Evolutionary conservation across 2,797 vertebrate species (phyloP).

Genomic region (Salmo trutta): DNA sequence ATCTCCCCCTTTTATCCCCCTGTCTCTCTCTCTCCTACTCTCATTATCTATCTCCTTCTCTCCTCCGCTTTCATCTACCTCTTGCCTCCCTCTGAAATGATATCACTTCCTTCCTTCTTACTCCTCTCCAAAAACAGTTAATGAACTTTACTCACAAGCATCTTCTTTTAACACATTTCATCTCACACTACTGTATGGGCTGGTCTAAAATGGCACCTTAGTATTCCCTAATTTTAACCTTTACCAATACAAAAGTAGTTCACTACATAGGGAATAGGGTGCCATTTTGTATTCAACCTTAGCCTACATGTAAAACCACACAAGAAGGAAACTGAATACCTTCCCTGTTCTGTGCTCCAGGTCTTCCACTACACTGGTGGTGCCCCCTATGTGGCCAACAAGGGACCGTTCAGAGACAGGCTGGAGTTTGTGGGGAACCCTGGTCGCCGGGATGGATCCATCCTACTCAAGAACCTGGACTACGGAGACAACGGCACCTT

Average conservation of each 20-base stretch:
- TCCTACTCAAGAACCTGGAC: conserved; percentile 86
- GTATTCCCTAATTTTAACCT: neutral
- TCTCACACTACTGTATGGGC: neutral
- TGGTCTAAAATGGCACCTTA: neutral
- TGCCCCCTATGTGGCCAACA: conserved; percentile 83
- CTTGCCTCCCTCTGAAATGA: conserved; percentile 58
- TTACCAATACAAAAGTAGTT: neutral
- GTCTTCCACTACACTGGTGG: conserved; percentile 92
- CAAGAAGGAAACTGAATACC: neutral
- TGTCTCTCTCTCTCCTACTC: conserved; percentile 39
- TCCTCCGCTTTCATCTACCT: conserved; percentile 51
- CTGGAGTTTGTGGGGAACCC: conserved; percentile 93
- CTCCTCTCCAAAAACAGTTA: conserved; percentile 33
- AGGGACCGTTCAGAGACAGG: conserved; percentile 88
- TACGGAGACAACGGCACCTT: conserved; percentile 92
- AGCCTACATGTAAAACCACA: neutral
- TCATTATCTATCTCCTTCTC: conserved; percentile 57
- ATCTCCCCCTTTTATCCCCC: conserved; percentile 6
- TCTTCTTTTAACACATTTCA: neutral
- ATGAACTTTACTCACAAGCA: neutral
- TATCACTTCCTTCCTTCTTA: conserved; percentile 27
- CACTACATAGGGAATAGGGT: neutral
- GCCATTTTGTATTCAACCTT: too few relatives aligned
- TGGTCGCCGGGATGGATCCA: conserved; percentile 86
- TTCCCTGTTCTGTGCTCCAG: conserved; percentile 59